phyloP scores from a whole-genome alignment of 2,888 invertebrate species.

The Drosophila gaucha region DNA sequence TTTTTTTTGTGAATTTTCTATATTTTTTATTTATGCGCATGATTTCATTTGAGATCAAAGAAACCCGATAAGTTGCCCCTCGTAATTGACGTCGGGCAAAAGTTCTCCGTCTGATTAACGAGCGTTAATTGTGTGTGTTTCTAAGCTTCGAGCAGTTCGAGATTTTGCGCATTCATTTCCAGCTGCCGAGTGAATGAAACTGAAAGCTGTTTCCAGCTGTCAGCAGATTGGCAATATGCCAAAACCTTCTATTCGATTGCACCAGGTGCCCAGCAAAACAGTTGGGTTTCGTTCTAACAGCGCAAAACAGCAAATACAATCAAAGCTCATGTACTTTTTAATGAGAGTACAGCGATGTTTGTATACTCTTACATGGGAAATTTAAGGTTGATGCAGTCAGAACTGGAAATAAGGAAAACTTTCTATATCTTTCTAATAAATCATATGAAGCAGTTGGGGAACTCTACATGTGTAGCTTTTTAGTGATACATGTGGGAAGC shows the following conservation, averaged over 20 bases:
- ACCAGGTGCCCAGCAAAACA: constrained; percentile 68
- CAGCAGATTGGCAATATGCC: constrained; percentile 59
- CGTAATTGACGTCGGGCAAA: constrained; percentile 27
- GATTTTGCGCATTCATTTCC: constrained; percentile 18
- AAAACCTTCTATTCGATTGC: constrained; percentile 56
- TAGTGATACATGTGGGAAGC: too few relatives aligned
- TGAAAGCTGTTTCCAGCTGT: constrained; percentile 69
- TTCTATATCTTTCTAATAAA: too few relatives aligned
- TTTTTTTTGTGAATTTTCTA: neutral
- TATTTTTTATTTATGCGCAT: constrained; percentile 43
- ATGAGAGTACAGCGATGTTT: neutral
- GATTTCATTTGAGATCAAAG: constrained; percentile 49
- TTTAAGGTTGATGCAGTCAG: too few relatives aligned
- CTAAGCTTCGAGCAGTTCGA: constrained; percentile 1
- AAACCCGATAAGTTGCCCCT: constrained; percentile 24
- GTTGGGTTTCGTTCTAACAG: constrained; percentile 18
- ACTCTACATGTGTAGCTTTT: too few relatives aligned
- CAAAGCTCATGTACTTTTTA: neutral
- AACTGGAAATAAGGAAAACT: too few relatives aligned
- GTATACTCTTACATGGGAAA: constrained; percentile 14
- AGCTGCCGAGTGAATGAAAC: constrained; percentile 46
- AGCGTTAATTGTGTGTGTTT: constrained; percentile 30
- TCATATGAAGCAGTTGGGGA: too few relatives aligned
- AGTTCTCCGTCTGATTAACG: constrained; percentile 27
- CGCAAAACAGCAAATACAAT: constrained; percentile 21